These are phyloP conservation scores for Dreissena rostriformis DNA, from an alignment of 1,140 invertebrate species.

Conservation along the genomic window DNA sequence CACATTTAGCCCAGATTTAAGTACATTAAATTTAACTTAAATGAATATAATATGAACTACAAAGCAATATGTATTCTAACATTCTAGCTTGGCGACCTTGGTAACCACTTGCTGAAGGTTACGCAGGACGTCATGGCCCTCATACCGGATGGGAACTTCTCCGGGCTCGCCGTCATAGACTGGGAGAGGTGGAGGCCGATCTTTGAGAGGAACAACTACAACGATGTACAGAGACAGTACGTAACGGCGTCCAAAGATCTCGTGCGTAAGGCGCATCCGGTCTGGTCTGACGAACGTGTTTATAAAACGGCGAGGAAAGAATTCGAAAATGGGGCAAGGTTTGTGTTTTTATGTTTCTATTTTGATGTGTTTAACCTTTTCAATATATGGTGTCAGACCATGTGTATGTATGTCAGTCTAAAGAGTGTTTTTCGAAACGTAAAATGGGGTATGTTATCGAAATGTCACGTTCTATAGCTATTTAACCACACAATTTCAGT, in stretches of 20 bases:
- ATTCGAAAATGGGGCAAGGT: constrained; percentile 72
- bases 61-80: neutral
- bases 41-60: too few species aligned
- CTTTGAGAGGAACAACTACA: constrained; percentile 84
- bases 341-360: neutral
- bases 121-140: constrained; percentile 20
- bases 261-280: constrained; percentile 65
- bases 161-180: constrained; percentile 89
- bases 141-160: constrained; percentile 73
- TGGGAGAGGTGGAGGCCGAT: constrained; percentile 92
- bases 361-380: too few species aligned
- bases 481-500: too few species aligned
- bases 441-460: too few species aligned
- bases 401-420: too few species aligned
- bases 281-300: constrained; percentile 52
- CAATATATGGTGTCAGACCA: too few species aligned
- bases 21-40: too few species aligned
- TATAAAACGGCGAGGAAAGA: constrained; percentile 60
- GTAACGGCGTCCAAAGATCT: constrained; percentile 60
- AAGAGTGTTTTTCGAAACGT: too few species aligned
- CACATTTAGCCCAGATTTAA: too few species aligned
- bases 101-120: constrained; percentile 78
- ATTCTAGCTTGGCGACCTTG: constrained; percentile 57
- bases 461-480: too few species aligned
- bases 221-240: constrained; percentile 80